Percentiles rank a stretch among this genome's conserved stretches.
Conservation (phyloP, 2,797 vertebrate genomes). For the Platyrinchus mystaceus region DNA sequence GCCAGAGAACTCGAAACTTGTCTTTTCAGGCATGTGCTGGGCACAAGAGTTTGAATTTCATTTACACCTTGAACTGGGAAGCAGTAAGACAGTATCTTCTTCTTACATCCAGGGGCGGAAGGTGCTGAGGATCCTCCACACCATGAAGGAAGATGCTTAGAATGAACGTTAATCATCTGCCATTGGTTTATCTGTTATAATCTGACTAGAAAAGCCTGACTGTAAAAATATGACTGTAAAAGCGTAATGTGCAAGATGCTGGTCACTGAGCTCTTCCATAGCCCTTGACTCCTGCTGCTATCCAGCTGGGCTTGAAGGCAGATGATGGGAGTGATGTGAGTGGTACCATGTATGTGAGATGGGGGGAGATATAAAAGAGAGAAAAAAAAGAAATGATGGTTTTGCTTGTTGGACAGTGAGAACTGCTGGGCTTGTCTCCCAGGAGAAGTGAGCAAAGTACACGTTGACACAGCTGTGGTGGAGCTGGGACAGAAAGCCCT, state of each 20-base stretch:
- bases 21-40: neutral
- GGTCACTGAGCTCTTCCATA: neutral
- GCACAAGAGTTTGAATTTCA: neutral
- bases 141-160: neutral
- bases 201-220: neutral
- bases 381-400: fast-evolving
- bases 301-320: neutral
- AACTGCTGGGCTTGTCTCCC: neutral
- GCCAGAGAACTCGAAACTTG: neutral
- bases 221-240: neutral
- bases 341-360: neutral
- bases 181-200: neutral
- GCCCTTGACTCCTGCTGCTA: neutral
- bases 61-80: neutral
- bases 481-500: neutral
- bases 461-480: neutral
- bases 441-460: constrained; percentile 4
- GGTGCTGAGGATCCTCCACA: neutral
- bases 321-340: neutral
- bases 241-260: neutral
- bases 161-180: neutral
- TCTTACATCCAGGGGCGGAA: neutral
- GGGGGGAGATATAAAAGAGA: neutral
- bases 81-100: neutral
- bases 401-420: neutral